Conservation (phyloP, 2,888 invertebrate genomes). For the Sacculina carcini region DNA sequence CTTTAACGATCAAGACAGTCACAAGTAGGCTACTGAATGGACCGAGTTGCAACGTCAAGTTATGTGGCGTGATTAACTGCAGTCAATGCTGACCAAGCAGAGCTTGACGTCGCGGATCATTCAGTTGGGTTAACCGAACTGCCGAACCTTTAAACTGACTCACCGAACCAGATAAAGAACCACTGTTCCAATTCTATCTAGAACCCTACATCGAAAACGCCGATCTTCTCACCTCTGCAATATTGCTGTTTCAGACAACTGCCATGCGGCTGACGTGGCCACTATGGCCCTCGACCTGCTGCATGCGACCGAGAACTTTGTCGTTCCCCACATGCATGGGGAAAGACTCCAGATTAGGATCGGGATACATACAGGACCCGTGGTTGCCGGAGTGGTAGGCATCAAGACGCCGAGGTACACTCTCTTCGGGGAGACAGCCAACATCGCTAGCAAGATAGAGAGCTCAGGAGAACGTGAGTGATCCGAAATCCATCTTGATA, state of each 20-base stretch:
- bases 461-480: slow-evolving; percentile 9
- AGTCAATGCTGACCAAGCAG: too few relatives aligned
- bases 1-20: too few relatives aligned
- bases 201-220: too few relatives aligned
- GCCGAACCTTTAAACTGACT: too few relatives aligned
- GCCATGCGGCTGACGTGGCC: slow-evolving; percentile 17
- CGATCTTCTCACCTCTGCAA: too few relatives aligned
- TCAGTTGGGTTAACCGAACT: too few relatives aligned
- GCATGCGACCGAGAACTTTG: slow-evolving; percentile 16
- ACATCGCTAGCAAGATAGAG: slow-evolving; percentile 9
- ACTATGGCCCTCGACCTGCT: slow-evolving; percentile 17
- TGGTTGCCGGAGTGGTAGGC: slow-evolving; percentile 10
- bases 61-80: too few relatives aligned
- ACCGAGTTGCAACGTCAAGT: too few relatives aligned
- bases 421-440: slow-evolving; percentile 10
- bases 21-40: too few relatives aligned
- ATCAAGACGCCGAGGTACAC: slow-evolving; percentile 9
- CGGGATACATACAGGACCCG: slow-evolving; percentile 9
- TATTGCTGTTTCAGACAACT: slow-evolving; percentile 16
- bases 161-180: too few relatives aligned
- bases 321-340: slow-evolving; percentile 15
- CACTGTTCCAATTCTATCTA: too few relatives aligned
- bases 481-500: background rate
- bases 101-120: too few relatives aligned
- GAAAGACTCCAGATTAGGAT: slow-evolving; percentile 14